Base-by-base conservation (phyloP, 2,888 invertebrate species). In the Autographa pulchrina region DNA sequence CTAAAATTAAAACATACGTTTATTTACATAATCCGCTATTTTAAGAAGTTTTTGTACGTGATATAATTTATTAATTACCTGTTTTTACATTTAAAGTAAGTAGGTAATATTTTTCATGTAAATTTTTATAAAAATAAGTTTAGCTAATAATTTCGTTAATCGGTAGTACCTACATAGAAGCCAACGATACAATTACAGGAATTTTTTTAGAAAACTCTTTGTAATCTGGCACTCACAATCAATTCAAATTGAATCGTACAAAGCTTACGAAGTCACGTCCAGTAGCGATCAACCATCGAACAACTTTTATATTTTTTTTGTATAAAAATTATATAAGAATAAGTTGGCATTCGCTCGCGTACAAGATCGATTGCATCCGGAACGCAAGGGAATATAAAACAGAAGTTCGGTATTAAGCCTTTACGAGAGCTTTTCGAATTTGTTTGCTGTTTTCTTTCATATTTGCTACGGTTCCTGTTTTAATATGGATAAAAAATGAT, bases 291-390 rank as follows among this genome's bases (percentile, higher is more conserved):
- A 14, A 56, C 54, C 20, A 56, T 56, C 20, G 54, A 20, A 25
- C 13, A 6, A 14, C 54, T 56, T 56, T 20, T 56, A 6, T 56
- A 25, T 25, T 56, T 56, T 54, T 52, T 54, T 59, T 70, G 63
- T 64, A 68, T 68, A 81, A 67, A 70, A 68, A 74, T 68, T 38
- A 68, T 48, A 43, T 65, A 52, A 48, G 70, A 64, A 72, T 58
- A 80, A 70, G 54, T n/a, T 54, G 62, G 61, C 73, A 78, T 78
- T 84, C 80, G 67, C 68, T 66, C 75, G 68, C 73, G 72, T 85
- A 74, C 70, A 68, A 83, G 85, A 83, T 81, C 77, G 81, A 83
- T 83, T 80, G 83, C 81, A 81, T 75, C 74, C 75, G 78, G 69
- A 72, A 70, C 77, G 70, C 79, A 72, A 68, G 65, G 72, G 82